A percentile compares a stretch with the other conserved stretches of the same genome.
Evolutionary conservation across 2,797 vertebrate genomes (phyloP).

Genomic region (Hemitrygon akajei): DNA sequence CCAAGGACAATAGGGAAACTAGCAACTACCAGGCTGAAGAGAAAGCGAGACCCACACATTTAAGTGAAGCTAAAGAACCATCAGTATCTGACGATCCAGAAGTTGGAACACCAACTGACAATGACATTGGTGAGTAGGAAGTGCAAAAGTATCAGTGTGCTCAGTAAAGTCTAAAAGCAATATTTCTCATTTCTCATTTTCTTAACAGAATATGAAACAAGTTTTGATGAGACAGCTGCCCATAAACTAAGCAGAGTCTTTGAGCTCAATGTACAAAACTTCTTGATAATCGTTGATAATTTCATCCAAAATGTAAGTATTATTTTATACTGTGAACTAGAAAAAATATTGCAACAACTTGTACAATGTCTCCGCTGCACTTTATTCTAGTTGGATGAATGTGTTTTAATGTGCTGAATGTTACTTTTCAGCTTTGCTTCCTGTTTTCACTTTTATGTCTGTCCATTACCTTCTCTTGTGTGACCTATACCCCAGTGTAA

Average conservation of each 20-base stretch:
- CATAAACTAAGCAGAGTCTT: not conserved
- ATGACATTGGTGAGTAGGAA: not conserved
- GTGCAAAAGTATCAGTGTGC: not conserved
- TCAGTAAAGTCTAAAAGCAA: not conserved
- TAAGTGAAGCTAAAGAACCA: not conserved
- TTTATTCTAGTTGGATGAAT: not conserved
- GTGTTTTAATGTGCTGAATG: not conserved
- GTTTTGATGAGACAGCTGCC: not conserved
- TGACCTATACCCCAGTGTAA: not conserved
- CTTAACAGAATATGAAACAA: slow-evolving; percentile 7
- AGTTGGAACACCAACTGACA: not conserved
- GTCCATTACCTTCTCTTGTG: not conserved
- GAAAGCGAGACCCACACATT: not conserved
- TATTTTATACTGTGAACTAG: not conserved
- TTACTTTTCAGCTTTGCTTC: not conserved
- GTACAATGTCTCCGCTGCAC: not conserved
- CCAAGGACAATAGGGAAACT: too few relatives aligned
- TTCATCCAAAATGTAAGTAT: slow-evolving; percentile 25
- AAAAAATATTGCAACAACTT: not conserved
- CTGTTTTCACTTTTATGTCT: not conserved
- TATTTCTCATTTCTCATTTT: not conserved
- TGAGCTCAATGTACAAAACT: not conserved
- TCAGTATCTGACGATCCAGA: not conserved
- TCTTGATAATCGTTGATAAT: not conserved
- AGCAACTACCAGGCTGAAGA: not conserved